Conservation (phyloP, 2,888 invertebrate species). For the Fabriciana adippe region DNA sequence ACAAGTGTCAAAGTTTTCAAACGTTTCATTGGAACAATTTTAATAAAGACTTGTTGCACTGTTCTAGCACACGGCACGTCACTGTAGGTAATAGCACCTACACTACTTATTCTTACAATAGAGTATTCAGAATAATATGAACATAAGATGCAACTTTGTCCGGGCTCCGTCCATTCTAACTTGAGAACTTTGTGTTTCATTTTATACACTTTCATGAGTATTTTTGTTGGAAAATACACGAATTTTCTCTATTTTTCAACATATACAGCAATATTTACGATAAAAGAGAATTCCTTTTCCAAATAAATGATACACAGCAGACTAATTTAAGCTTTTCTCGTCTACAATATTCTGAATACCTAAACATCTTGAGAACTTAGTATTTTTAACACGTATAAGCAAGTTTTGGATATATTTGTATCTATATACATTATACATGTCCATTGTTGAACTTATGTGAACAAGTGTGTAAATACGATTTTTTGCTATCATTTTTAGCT, state of each 20-base stretch:
- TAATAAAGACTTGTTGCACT: slow-evolving; percentile 27
- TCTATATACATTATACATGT: too few relatives aligned
- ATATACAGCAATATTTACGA: background rate
- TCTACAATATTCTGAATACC: background rate
- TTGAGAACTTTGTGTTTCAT: slow-evolving; percentile 24
- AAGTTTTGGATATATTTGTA: too few relatives aligned
- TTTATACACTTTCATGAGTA: slow-evolving; percentile 17
- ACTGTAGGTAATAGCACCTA: slow-evolving; percentile 9
- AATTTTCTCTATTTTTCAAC: slow-evolving; percentile 11
- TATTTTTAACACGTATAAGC: too few relatives aligned
- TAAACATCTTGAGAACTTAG: background rate
- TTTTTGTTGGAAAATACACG: slow-evolving; percentile 7
- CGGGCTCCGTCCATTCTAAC: slow-evolving; percentile 30
- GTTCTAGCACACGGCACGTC: slow-evolving; percentile 2
- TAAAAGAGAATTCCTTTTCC: background rate
- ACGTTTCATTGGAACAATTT: slow-evolving; percentile 12
- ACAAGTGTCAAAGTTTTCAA: slow-evolving; percentile 4
- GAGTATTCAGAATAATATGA: slow-evolving; percentile 37
- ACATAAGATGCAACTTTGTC: slow-evolving; percentile 38
- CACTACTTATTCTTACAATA: slow-evolving; percentile 30
- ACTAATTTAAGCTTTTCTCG: background rate
- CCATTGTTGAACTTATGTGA: too few relatives aligned
- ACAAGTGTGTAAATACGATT: too few relatives aligned
- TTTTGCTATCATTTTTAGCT: too few relatives aligned
- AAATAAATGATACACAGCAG: slow-evolving; percentile 9